Conservation (phyloP, 92 coral and sea anemone genomes). For the Porites lobata region DNA sequence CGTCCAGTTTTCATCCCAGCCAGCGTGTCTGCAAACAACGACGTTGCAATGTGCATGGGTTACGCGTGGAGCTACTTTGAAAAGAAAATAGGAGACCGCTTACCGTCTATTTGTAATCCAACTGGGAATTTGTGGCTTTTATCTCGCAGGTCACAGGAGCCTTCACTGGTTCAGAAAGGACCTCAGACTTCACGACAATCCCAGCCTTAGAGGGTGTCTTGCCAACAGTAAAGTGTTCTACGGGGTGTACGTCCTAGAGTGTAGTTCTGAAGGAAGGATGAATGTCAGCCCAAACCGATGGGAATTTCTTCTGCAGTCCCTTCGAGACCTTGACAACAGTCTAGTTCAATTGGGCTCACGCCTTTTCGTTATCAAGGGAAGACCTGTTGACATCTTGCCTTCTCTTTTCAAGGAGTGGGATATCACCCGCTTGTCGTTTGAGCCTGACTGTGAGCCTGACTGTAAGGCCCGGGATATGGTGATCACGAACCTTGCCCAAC, state of each 20-base stretch:
- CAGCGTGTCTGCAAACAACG: too few species aligned
- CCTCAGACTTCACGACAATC: conserved; percentile 91
- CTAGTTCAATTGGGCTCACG: conserved; percentile 76
- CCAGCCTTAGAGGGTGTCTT: conserved; percentile 77
- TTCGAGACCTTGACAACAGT: conserved; percentile 82
- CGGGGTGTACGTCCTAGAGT: conserved; percentile 86
- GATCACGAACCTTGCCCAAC: conserved; percentile 61
- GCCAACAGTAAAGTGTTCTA: conserved; percentile 72
- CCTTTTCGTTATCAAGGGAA: conserved; percentile 72
- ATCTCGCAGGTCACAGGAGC: conserved; percentile 56
- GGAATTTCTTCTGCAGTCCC: conserved; percentile 78
- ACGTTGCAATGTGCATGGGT: not conserved
- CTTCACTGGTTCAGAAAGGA: conserved; percentile 95
- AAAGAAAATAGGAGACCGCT: not conserved
- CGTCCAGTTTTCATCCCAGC: too few species aligned
- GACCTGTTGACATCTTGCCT: conserved; percentile 62
- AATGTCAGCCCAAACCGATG: conserved; percentile 69
- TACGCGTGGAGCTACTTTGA: not conserved
- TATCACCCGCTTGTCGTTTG: conserved; percentile 76
- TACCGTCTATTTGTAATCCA: not conserved
- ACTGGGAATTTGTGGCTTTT: not conserved
- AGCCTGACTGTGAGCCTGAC: conserved; percentile 80
- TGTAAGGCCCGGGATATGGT: conserved; percentile 65
- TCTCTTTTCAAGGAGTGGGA: conserved; percentile 74
- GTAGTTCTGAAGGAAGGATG: conserved; percentile 32